Percentiles rank a stretch among this genome's conserved stretches.
phyloP scores from a whole-genome alignment of 2,888 invertebrate genomes.

The Catocala nupta region DNA sequence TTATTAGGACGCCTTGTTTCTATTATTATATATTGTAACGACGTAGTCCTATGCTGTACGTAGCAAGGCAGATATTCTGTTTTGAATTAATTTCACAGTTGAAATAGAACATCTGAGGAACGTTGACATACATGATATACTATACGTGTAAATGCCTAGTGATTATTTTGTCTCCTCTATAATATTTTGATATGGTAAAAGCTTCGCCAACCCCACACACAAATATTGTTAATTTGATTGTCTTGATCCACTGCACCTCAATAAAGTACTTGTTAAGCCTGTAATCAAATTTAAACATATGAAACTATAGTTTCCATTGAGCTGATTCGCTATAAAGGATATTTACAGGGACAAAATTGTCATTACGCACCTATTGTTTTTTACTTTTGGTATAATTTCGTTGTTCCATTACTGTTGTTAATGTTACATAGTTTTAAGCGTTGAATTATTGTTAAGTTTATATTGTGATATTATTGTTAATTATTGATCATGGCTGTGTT shows the following conservation, averaged over 20 bases:
- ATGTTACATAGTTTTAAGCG: slow-evolving; percentile 78
- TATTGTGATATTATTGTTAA: slow-evolving; percentile 74
- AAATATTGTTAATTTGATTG: slow-evolving; percentile 23
- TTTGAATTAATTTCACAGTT: no score
- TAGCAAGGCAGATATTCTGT: no score
- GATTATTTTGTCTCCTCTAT: slow-evolving; percentile 65
- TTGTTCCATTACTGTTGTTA: slow-evolving; percentile 63
- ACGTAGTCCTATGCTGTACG: no score
- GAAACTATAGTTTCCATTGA: slow-evolving; percentile 40
- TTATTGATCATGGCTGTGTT: slow-evolving; percentile 80
- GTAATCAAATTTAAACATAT: slow-evolving; percentile 45
- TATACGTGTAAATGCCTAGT: slow-evolving; percentile 49
- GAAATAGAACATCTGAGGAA: background rate
- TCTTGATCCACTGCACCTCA: slow-evolving; percentile 29
- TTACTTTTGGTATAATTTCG: slow-evolving; percentile 49
- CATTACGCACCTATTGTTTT: slow-evolving; percentile 67
- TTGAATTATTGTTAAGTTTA: slow-evolving; percentile 84
- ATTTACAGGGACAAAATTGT: slow-evolving; percentile 70
- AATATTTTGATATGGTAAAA: slow-evolving; percentile 28
- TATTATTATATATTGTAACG: slow-evolving; percentile 26
- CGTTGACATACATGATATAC: slow-evolving; percentile 31
- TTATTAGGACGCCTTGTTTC: slow-evolving; percentile 56
- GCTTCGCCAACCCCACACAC: slow-evolving; percentile 25
- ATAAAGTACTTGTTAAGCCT: slow-evolving; percentile 45
- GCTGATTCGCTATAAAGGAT: slow-evolving; percentile 35